Evolutionary conservation across 2,888 invertebrate species (phyloP).

Genomic region (Eupithecia exiguata): DNA sequence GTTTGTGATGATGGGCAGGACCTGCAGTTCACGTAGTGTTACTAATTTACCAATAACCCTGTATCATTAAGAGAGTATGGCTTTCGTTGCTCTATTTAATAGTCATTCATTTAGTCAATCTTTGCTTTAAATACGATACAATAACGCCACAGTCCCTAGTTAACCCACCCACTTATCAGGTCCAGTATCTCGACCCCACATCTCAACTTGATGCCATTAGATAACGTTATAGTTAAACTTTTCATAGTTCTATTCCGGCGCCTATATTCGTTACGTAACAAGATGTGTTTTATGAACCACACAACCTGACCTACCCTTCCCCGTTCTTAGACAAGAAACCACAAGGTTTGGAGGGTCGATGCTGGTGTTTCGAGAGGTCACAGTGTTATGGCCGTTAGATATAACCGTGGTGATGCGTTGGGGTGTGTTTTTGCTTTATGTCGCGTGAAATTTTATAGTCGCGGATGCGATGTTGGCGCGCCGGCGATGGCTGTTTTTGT

Average conservation of each 20-base stretch:
- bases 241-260: constrained; percentile 73
- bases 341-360: constrained; percentile 8
- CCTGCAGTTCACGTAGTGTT: no score
- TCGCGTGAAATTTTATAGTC: constrained; percentile 82
- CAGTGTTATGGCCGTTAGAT: constrained; percentile 61
- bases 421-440: constrained; percentile 84
- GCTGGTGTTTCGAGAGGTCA: constrained; percentile 53
- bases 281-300: constrained; percentile 72
- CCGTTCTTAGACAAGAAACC: constrained; percentile 19
- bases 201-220: constrained; percentile 27
- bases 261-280: constrained; percentile 76
- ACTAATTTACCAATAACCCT: no score
- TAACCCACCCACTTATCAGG: constrained; percentile 5
- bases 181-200: constrained; percentile 17
- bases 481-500: constrained; percentile 43
- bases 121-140: background rate
- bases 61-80: no score
- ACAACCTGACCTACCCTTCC: constrained; percentile 49
- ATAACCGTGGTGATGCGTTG: constrained; percentile 73
- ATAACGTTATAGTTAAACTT: constrained; percentile 70
- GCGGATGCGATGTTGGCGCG: constrained; percentile 61
- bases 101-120: background rate
- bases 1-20: no score
- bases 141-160: background rate
- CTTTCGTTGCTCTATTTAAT: background rate